Conservation (phyloP, 2,888 invertebrate species). For the Griposia aprilina region DNA sequence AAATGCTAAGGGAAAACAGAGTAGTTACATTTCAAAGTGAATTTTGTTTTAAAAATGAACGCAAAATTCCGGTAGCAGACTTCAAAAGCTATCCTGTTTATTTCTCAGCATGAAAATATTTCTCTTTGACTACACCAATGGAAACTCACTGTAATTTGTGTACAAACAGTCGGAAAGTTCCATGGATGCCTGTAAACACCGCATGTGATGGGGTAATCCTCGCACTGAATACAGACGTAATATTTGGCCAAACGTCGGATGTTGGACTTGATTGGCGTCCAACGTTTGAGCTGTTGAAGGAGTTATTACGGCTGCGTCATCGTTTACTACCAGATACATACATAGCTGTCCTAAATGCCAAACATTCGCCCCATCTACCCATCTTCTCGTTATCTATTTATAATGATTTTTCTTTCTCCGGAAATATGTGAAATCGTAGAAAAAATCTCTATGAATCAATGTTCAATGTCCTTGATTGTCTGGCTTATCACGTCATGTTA, state of each 20-base stretch:
- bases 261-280: conserved; percentile 9
- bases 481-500: conserved; percentile 11
- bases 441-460: no score
- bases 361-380: conserved; percentile 6
- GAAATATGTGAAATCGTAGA: conserved; percentile 2
- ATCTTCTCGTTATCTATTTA: neutral
- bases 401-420: neutral
- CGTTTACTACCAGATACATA: conserved; percentile 32
- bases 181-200: conserved; percentile 42
- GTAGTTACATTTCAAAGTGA: neutral
- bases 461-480: conserved; percentile 32
- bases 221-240: conserved; percentile 27
- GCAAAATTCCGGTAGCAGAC: neutral
- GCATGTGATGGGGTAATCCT: conserved; percentile 42
- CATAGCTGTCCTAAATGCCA: neutral
- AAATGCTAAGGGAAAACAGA: neutral
- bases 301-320: conserved; percentile 42
- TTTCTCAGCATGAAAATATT: conserved; percentile 44
- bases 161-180: conserved; percentile 58
- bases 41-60: conserved; percentile 16
- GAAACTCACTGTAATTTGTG: conserved; percentile 43
- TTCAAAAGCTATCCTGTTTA: conserved; percentile 44
- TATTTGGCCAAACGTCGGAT: conserved; percentile 44
- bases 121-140: conserved; percentile 39
- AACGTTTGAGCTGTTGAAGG: conserved; percentile 31